Percentiles rank a stretch among this genome's conserved stretches.
These are phyloP conservation scores for Heliothis virescens DNA, from an alignment of 1,140 invertebrate species.

Conservation along the genomic window DNA sequence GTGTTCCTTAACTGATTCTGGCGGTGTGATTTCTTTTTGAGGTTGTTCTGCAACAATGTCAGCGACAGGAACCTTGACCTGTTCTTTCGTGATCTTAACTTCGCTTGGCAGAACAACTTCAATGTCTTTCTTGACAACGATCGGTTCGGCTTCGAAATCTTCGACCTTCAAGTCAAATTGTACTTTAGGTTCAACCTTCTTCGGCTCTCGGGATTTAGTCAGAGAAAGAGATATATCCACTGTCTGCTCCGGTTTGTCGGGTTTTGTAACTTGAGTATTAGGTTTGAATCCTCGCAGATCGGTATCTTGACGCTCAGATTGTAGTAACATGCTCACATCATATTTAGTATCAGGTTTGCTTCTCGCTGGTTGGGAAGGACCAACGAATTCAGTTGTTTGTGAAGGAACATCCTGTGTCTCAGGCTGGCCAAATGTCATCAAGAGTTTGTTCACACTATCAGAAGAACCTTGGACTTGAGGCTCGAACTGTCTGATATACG, in stretches of 20 bases:
- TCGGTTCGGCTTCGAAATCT: constrained; percentile 59
- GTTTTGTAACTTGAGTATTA: constrained; percentile 45
- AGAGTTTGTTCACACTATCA: constrained; percentile 56
- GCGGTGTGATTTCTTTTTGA: constrained; percentile 49
- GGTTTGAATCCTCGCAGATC: constrained; percentile 54
- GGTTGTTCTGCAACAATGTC: constrained; percentile 40
- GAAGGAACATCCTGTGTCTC: constrained; percentile 41
- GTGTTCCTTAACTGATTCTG: constrained; percentile 58
- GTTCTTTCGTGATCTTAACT: constrained; percentile 66
- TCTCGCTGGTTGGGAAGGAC: background rate
- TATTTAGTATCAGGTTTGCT: constrained; percentile 52
- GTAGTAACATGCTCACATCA: constrained; percentile 65
- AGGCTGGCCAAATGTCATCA: constrained; percentile 45
- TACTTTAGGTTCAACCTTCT: constrained; percentile 66
- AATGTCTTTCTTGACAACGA: constrained; percentile 74
- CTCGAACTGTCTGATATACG: constrained; percentile 68
- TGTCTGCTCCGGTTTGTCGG: constrained; percentile 56
- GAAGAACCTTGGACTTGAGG: constrained; percentile 53
- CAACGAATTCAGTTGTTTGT: constrained; percentile 22
- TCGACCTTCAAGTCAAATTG: constrained; percentile 72
- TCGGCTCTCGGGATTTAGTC: constrained; percentile 62
- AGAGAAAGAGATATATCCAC: constrained; percentile 75
- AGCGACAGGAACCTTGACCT: constrained; percentile 22
- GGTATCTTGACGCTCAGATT: constrained; percentile 68
- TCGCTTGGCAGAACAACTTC: constrained; percentile 67